These are phyloP conservation scores for Pseudanteris insignis DNA, from an alignment of 2,888 invertebrate species.

Conservation along the genomic window DNA sequence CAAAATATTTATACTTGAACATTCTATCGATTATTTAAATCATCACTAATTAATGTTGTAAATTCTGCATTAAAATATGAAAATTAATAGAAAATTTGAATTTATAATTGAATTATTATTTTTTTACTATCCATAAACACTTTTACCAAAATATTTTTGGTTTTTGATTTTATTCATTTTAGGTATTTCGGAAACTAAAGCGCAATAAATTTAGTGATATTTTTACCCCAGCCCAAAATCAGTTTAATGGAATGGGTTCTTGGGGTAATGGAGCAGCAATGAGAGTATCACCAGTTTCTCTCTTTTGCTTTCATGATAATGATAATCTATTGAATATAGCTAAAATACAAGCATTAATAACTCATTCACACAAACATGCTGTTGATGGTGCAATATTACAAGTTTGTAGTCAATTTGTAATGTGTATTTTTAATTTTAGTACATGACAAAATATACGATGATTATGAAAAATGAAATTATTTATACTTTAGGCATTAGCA, in stretches of 20 bases:
- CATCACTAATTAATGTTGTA: too few relatives aligned
- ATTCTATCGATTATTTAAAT: too few relatives aligned
- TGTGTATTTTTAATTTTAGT: too few relatives aligned
- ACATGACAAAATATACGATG: too few relatives aligned
- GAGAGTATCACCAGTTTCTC: constrained; percentile 75
- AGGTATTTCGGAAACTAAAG: constrained; percentile 70
- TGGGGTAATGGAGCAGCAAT: constrained; percentile 84
- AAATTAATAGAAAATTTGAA: too few relatives aligned
- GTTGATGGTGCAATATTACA: constrained; percentile 71
- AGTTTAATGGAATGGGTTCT: constrained; percentile 76
- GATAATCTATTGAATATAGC: constrained; percentile 68
- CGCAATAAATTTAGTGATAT: constrained; percentile 70
- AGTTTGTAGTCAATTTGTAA: constrained; percentile 51
- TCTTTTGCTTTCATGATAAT: constrained; percentile 70
- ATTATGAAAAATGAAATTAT: too few relatives aligned
- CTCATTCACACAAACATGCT: constrained; percentile 72
- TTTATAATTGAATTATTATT: too few relatives aligned
- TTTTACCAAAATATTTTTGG: too few relatives aligned
- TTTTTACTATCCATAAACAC: too few relatives aligned
- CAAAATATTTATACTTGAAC: too few relatives aligned
- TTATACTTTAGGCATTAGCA: constrained; percentile 68
- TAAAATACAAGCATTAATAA: constrained; percentile 69
- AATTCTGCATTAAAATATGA: too few relatives aligned
- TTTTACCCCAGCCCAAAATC: constrained; percentile 72
- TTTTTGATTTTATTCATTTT: too few relatives aligned